A percentile compares a stretch with the other conserved stretches of the same genome.
Evolutionary conservation across 2,888 invertebrate genomes (phyloP).

Genomic region (Lathronympha strigana): DNA sequence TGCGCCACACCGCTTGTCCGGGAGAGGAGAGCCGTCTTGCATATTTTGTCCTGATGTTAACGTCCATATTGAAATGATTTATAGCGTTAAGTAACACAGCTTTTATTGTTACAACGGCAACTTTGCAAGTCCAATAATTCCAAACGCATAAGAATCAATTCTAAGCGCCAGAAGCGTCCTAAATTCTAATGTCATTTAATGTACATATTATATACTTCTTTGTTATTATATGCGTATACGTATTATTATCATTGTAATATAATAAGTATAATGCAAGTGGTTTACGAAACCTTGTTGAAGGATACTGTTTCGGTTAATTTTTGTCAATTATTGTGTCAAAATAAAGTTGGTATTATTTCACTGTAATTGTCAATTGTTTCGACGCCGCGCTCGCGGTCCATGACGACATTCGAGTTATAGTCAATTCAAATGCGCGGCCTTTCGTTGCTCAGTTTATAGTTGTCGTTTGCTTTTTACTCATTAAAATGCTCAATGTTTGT

Average conservation of each 20-base stretch:
- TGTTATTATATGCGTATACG: constrained; percentile 71
- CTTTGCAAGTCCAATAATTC: constrained; percentile 56
- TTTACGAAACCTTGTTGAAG: constrained; percentile 72
- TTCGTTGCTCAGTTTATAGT: constrained; percentile 72
- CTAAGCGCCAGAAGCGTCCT: constrained; percentile 56
- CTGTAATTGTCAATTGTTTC: constrained; percentile 75
- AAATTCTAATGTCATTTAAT: constrained; percentile 51
- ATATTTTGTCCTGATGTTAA: constrained; percentile 79
- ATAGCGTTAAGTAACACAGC: constrained; percentile 75
- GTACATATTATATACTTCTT: constrained; percentile 59
- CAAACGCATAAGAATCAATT: constrained; percentile 38
- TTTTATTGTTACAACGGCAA: constrained; percentile 58
- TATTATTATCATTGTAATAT: constrained; percentile 51
- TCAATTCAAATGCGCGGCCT: constrained; percentile 77
- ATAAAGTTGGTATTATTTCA: constrained; percentile 63
- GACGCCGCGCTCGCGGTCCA: constrained; percentile 52
- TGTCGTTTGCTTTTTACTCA: constrained; percentile 73
- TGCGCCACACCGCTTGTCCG: constrained; percentile 55
- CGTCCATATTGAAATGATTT: constrained; percentile 82
- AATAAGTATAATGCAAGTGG: constrained; percentile 52
- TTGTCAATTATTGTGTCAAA: constrained; percentile 78
- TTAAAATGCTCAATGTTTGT: constrained; percentile 80
- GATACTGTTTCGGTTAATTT: constrained; percentile 74
- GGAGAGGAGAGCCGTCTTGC: constrained; percentile 75
- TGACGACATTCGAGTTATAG: constrained; percentile 67